Conservation (phyloP, 2,113 vertebrate genomes). For the Progne subis region DNA sequence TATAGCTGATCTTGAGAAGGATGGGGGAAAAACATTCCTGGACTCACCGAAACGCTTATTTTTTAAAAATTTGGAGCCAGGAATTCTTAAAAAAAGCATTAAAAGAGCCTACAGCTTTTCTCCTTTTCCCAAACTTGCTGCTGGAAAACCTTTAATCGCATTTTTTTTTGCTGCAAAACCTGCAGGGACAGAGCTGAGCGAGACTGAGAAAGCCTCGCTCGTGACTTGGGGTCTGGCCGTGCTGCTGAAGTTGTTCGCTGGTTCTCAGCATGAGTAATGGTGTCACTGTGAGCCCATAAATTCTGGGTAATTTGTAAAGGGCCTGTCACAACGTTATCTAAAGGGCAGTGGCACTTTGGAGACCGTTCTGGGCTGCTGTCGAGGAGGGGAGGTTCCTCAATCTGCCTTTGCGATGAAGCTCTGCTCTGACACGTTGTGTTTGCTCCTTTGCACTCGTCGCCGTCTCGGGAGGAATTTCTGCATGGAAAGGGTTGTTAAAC, state of each 20-base stretch:
- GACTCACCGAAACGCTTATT: background rate
- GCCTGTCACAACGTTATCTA: background rate
- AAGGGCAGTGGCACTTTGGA: background rate
- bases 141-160: background rate
- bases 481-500: background rate
- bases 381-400: background rate
- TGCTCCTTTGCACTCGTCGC: background rate
- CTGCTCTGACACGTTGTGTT: background rate
- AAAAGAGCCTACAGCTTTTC: background rate
- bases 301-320: background rate
- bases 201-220: background rate
- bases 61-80: background rate
- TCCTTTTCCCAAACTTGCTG: background rate
- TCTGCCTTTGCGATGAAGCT: background rate
- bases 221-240: background rate
- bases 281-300: background rate
- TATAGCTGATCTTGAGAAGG: background rate
- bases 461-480: background rate
- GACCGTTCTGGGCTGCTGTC: background rate
- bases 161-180: background rate
- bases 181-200: background rate
- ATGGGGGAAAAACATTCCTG: background rate
- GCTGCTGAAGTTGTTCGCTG: background rate
- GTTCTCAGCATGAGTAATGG: background rate
- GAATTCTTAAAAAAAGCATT: background rate